Evolutionary conservation across 53 echinoderm and acorn worm genomes (phyloP).

Genomic region (Hippasteria phrygiana): DNA sequence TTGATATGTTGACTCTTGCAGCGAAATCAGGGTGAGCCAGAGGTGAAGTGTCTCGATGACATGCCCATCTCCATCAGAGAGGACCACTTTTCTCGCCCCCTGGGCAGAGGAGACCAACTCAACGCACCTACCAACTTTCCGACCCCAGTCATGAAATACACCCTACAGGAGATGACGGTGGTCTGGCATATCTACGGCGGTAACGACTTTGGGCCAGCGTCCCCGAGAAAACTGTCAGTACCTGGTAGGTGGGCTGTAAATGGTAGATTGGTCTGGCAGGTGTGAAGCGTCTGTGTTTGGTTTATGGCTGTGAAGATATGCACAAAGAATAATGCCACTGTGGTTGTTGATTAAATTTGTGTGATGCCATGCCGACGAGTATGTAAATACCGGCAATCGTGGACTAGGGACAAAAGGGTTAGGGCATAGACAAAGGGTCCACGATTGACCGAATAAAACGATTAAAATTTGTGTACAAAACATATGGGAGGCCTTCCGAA

Average conservation of each 20-base stretch:
- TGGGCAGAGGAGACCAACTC: constrained; percentile 80
- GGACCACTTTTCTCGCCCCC: constrained; percentile 85
- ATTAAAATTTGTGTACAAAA: too few species aligned
- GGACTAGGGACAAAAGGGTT: too few species aligned
- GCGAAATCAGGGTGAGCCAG: constrained; percentile 74
- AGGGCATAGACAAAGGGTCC: too few species aligned
- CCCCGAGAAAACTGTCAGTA: constrained; percentile 6
- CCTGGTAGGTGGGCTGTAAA: constrained; percentile 4
- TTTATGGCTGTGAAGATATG: too few species aligned
- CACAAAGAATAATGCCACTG: too few species aligned
- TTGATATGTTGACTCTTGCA: background rate
- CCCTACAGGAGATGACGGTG: constrained; percentile 91
- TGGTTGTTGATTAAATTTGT: too few species aligned
- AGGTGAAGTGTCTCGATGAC: constrained; percentile 78
- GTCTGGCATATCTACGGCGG: constrained; percentile 97
- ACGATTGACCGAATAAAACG: too few species aligned
- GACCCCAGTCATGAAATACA: constrained; percentile 81
- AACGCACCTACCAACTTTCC: constrained; percentile 92
- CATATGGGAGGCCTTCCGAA: too few species aligned
- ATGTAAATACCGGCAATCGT: too few species aligned
- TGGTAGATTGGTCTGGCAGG: too few species aligned
- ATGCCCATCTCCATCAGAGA: constrained; percentile 69
- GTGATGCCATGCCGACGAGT: too few species aligned
- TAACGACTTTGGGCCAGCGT: constrained; percentile 75
- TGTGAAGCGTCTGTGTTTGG: too few species aligned